Conservation (phyloP, 2,113 vertebrate genomes). For the Albula goreensis region DNA sequence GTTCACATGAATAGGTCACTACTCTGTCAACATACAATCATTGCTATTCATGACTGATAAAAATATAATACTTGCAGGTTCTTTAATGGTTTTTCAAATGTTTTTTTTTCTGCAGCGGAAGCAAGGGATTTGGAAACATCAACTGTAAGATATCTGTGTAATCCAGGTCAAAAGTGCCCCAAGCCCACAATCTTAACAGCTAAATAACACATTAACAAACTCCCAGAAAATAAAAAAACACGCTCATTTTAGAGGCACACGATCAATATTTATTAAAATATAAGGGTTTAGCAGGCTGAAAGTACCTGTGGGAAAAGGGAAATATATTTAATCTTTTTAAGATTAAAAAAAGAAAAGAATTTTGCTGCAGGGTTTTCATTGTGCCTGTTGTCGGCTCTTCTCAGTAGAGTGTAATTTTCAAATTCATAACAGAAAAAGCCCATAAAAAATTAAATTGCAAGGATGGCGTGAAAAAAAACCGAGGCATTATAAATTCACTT, state of each 20-base stretch:
- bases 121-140: too few relatives aligned
- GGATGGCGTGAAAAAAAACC: constrained; percentile 33
- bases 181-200: constrained; percentile 13
- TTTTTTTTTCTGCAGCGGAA: background rate
- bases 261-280: constrained; percentile 38
- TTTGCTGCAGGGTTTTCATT: constrained; percentile 12
- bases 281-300: constrained; percentile 31
- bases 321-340: constrained; percentile 39
- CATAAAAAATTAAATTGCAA: constrained; percentile 39
- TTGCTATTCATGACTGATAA: too few relatives aligned
- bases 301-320: constrained; percentile 29
- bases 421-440: constrained; percentile 35
- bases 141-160: background rate
- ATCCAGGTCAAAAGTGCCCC: constrained; percentile 1
- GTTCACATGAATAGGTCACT: background rate
- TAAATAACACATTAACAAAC: constrained; percentile 36
- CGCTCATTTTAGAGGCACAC: constrained; percentile 24
- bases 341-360: constrained; percentile 32
- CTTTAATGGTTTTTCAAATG: background rate
- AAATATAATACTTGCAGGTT: background rate
- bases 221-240: constrained; percentile 21
- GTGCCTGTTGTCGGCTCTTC: constrained; percentile 21
- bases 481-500: constrained; percentile 50
- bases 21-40: too few relatives aligned
- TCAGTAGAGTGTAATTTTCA: constrained; percentile 37